Conservation (phyloP, 2,113 vertebrate species). For the Leptocoma aspasia region DNA sequence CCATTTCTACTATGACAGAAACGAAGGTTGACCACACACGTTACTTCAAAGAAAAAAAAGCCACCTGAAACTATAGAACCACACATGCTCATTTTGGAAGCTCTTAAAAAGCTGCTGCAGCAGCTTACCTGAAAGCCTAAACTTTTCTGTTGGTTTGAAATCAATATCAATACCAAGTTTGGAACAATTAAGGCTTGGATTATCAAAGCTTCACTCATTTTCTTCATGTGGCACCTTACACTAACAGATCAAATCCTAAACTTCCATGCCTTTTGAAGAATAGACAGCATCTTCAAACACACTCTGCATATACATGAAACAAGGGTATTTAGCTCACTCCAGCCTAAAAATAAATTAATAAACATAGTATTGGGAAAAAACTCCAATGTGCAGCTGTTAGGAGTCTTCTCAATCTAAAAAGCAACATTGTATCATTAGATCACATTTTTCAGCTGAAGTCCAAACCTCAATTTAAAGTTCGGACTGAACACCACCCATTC, state of each 20-base stretch:
- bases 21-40: background rate
- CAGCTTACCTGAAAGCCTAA: background rate
- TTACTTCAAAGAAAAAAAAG: background rate
- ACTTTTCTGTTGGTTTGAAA: background rate
- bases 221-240: background rate
- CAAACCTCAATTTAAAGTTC: background rate
- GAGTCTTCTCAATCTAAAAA: background rate
- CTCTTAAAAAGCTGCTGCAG: background rate
- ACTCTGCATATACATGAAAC: background rate
- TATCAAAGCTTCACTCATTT: background rate
- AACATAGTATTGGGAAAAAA: background rate
- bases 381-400: background rate
- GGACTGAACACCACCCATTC: background rate
- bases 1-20: accelerated
- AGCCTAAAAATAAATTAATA: background rate
- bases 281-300: background rate
- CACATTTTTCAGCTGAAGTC: background rate
- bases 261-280: background rate
- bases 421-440: background rate
- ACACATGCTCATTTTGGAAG: background rate
- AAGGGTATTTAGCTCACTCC: background rate
- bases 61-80: background rate
- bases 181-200: background rate
- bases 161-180: background rate
- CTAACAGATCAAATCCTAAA: background rate